Conservation (phyloP, 2,113 vertebrate species). For the Oriolus oriolus region DNA sequence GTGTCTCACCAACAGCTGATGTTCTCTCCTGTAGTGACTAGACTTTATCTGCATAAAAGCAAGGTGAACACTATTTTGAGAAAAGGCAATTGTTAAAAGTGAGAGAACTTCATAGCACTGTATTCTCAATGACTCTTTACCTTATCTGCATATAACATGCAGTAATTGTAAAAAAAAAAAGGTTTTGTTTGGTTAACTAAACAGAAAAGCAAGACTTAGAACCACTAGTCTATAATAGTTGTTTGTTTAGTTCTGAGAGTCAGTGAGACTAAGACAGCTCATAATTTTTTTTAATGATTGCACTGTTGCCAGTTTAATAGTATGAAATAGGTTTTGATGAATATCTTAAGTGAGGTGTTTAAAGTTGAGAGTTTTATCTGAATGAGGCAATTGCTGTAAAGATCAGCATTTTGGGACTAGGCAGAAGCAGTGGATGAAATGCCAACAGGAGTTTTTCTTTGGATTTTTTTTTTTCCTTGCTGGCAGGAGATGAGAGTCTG, state of each 20-base stretch:
- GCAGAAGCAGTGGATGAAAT: neutral
- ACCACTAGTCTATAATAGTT: neutral
- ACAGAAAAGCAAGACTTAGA: neutral
- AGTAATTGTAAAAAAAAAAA: neutral
- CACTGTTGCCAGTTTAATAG: neutral
- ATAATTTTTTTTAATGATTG: neutral
- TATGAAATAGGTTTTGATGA: neutral
- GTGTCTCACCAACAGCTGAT: neutral
- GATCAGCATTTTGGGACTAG: neutral
- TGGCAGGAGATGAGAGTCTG: neutral
- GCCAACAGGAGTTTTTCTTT: neutral
- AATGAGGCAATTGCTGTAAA: neutral
- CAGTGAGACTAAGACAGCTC: neutral
- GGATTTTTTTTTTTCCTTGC: neutral
- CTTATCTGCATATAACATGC: neutral
- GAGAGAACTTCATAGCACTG: neutral
- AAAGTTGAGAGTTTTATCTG: neutral
- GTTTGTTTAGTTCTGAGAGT: neutral
- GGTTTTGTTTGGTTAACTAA: neutral
- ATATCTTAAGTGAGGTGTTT: neutral
- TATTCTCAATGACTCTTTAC: neutral
- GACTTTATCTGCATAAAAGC: neutral
- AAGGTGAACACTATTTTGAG: neutral
- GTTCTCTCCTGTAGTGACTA: neutral
- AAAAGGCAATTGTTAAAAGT: neutral